Conservation (phyloP, 2,797 vertebrate species). For the Hafferia zeledoni region DNA sequence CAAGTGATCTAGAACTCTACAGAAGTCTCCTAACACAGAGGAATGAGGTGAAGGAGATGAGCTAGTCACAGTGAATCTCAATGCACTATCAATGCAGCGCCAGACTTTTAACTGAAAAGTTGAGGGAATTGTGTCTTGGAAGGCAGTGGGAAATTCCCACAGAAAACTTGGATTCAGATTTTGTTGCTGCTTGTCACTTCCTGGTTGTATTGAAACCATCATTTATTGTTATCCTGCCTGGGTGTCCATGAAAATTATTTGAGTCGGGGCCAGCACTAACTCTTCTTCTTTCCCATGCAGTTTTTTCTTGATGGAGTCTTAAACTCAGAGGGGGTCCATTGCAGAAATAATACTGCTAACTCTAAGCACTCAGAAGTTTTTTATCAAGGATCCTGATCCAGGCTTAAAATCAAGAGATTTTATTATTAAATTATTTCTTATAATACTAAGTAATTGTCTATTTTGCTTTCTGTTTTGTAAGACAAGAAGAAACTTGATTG, state of each 20-base stretch:
- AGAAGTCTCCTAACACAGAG: background rate
- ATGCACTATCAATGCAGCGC: rapidly evolving
- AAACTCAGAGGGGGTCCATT: background rate
- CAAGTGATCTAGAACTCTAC: background rate
- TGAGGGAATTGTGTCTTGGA: background rate
- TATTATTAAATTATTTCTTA: background rate
- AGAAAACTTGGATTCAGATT: background rate
- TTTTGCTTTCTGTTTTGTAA: background rate
- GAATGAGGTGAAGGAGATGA: background rate
- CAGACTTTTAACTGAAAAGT: background rate
- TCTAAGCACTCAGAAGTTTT: background rate
- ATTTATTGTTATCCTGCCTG: background rate
- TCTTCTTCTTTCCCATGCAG: background rate
- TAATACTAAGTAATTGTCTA: background rate
- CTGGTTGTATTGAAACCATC: background rate
- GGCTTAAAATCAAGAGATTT: background rate
- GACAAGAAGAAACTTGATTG: background rate
- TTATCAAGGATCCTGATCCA: background rate
- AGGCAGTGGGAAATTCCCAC: conserved; percentile 6
- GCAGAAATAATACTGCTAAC: background rate
- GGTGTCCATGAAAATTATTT: background rate
- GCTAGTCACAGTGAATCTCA: background rate
- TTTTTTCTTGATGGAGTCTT: background rate
- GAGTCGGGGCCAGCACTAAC: background rate
- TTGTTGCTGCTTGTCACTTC: background rate